Base-by-base conservation (phyloP, 2,888 invertebrate genomes). In the Agriopis leucophaearia region DNA sequence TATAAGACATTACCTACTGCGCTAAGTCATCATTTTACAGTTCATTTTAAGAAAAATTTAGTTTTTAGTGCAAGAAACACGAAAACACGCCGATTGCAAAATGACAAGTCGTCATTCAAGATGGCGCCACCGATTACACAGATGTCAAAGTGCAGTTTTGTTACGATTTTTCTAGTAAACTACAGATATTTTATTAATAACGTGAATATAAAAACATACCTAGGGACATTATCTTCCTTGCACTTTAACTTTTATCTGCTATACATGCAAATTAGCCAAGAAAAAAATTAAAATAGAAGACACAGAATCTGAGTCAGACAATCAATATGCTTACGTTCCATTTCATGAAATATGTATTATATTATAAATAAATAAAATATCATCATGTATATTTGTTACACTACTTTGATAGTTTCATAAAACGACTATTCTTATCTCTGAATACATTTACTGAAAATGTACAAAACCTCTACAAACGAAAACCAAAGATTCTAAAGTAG, bases 51-150 rank as follows among this genome's bases (percentile, higher is more conserved):
- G 4, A 4, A 18, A 8, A 61, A 74, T 56, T 15, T 63, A 51
- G 56, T 35, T 50, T 68, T 64, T 70, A 40, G 12, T 42, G 35
- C 35, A 61, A 58, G 44, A 68, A 76, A 72, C 74, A 75, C 71
- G 63, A 78, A 81, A 79, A 81, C 81, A 83, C 76, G 81, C 81
- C 78, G 70, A 27, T 64, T 47, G 3, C 55, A 68, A 38, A 67
- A 74, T 76, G 73, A 55, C 55, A 55, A 42, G 7, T 79, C 75
- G 73, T 50, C 68, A 76, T 74, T 55, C 85, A 92, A 92, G 88
- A 92, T 93, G 92, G 92, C 92, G 92, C 83, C 86, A 83, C 85
- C 74, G 71, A 74, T 72, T 69, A 58, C 77, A 79, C 84, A 86
- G 80, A 89, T 84, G 92, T 92, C 92, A 92, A 85, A 81, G 66